Base-by-base conservation (phyloP, 1,140 invertebrate species). In the Leptoteleia sp. region DNA sequence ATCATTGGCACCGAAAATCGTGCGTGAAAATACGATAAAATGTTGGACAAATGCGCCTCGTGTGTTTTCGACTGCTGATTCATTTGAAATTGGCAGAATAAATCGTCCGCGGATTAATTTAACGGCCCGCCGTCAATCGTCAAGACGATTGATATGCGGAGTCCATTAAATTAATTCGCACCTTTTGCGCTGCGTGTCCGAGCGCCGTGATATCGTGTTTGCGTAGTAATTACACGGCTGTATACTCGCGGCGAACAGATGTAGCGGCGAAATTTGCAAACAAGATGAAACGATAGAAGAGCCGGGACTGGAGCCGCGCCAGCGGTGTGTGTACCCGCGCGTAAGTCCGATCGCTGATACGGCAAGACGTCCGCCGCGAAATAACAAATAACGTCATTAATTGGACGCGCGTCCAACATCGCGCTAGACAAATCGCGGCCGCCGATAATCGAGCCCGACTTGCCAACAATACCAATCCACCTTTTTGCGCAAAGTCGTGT, bases 281-380 rank as follows among this genome's bases (percentile, higher is more conserved):
- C 76, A 81, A 80, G 75, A 72, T 78, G 67, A 76, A 84, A 82
- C 75, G 72, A 73, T 79, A 65, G 71, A 76, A 38, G 43, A 48
- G 42, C 22, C n/a, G n/a, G 17, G 22, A 78, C 73, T 85, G 84
- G 84, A 82, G 61, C 43, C 27, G 42, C 42, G 84, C 84, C 84
- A 85, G 83, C 65, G 76, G 81, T 82, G 81, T 83, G 79, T 82
- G 81, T 73, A 79, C 78, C 68, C 31, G 12, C 45, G 42, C 29
- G 43, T 62, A 71, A 68, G 47, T 59, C 59, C 61, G 50, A 73
- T 73, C 57, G 27, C 55, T 52, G 45, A 72, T 72, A 62, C 55
- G 40, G 22, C 42, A 64, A 72, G 68, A 72, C 54, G 54, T 68
- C 22, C 3, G 22, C 6, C 8, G 25, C 15, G 38, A 68, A 67